Base-by-base conservation (phyloP, 1,140 invertebrate genomes). In the Papilio dardanus region DNA sequence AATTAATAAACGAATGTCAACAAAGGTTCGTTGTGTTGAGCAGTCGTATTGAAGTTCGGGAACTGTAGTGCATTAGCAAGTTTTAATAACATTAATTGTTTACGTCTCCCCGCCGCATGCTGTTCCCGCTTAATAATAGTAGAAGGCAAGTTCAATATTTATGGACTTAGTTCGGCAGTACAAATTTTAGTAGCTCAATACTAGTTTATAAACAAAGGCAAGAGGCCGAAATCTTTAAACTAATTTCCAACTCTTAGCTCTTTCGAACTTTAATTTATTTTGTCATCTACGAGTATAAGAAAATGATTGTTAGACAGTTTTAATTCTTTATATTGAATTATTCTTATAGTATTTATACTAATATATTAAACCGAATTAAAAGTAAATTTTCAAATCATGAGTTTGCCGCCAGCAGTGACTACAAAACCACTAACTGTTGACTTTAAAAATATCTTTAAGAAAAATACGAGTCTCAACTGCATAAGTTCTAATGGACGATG, bases 81-180 rank as follows among this genome's bases (percentile, higher is more conserved):
- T 92, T 92, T 90, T 88, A 90, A 92, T 92, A 88, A 89, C 86
- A 86, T 86, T 87, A 89, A 89, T 88, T 90, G 89, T 90, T 88
- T 86, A 88, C 80, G 85, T 85, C 88, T 86, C 83, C 86, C 79
- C 82, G 77, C 82, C 85, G 79, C 83, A 88, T 86, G 85, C 88
- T 86, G 86, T 75, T 86, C 87, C 71, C 80, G 74, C 78, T 84
- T 86, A 84, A 83, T 84, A 86, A 83, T 88, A 87, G 79, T 82
- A 83, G 33, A 78, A 74, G 75, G 73, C 58, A 85, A 88, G 76
- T 90, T 87, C 42, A 80, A 86, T 90, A 89, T 89, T 89, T 88
- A 89, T 89, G 79, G 82, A 81, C 78, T 80, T 87, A 88, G 87
- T 91, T 88, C 86, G 74, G 71, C 80, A 82, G 83, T 84, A 84